Base-by-base conservation (phyloP, 2,113 vertebrate species). In the Rallus limicola region DNA sequence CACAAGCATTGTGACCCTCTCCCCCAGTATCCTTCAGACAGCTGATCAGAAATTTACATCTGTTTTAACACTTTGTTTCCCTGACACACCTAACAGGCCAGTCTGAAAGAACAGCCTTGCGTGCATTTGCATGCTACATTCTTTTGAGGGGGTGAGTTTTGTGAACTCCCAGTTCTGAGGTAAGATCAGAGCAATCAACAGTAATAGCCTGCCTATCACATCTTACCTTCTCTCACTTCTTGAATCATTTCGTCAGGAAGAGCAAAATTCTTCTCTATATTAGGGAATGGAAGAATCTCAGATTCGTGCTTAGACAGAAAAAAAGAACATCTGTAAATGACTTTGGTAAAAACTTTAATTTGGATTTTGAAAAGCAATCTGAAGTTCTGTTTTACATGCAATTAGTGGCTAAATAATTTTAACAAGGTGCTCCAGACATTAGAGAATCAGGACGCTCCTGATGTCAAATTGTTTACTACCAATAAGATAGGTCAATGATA, bases 161-260 rank as follows among this genome's bases (percentile, higher is more conserved):
- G 23, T 58, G 82, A 42, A 23, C 26, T 31, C 48, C 4, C 24
- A 16, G 5, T 78, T 81, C 65, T 64, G 48, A 92, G 10, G 53
- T 24, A 21, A 84, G 28, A 85, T 74, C 11, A 87, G 40, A 89
- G 42, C 44, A 81, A 53, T 8, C 13, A 40, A 60, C n/a, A 38
- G 25, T 16, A 58, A 82, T 8, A 79, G 34, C 72, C 58, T 76
- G 29, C 28, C 44, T 67, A 7, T 48, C 52, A 55, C 52, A 55
- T 70, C 98, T 98, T 93, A 99, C 99, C 99, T 99, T 99, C 99
- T 97, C 99, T 99, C 55, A 99, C 99, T 64, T 99, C 99, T 94
- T 99, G 99, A 96, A 99, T 99, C 97, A 99, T 99, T 95, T 99
- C 99, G 2, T 99, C 99, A 3, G 99, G 99, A 79, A 99, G 98